Evolutionary conservation across 2,797 vertebrate species (phyloP).

Genomic region (Tragelaphus oryx): DNA sequence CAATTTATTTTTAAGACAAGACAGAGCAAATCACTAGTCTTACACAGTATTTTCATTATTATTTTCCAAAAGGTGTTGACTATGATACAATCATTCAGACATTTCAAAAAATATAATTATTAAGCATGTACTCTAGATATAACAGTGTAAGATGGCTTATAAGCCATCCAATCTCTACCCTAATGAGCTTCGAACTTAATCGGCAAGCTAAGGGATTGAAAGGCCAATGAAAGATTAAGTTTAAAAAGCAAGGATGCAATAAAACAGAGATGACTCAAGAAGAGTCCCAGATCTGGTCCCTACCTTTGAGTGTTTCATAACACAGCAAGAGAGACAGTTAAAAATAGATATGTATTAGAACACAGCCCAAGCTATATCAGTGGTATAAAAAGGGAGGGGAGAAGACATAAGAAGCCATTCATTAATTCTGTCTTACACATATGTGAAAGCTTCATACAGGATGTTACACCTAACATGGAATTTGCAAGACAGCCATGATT

Average conservation of each 20-base stretch:
- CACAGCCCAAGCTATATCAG: not conserved
- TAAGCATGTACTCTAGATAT: not conserved
- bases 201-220: not conserved
- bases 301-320: not conserved
- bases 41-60: not conserved
- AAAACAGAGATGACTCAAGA: constrained; percentile 4
- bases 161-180: not conserved
- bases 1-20: constrained; percentile 27
- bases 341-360: not conserved
- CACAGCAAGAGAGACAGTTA: not conserved
- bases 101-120: not conserved
- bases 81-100: not conserved
- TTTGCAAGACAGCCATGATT: not conserved
- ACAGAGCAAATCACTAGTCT: not conserved
- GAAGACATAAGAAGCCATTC: not conserved
- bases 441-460: not conserved
- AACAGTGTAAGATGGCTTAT: not conserved
- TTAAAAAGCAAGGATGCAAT: not conserved
- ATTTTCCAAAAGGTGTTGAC: constrained; percentile 12
- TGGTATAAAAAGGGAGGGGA: not conserved
- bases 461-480: not conserved
- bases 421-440: not conserved
- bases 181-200: constrained; percentile 15
- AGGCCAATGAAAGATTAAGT: constrained; percentile 17
- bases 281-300: not conserved